These are phyloP conservation scores for Brachyptera risi DNA, from an alignment of 2,888 invertebrate species.

Conservation along the genomic window DNA sequence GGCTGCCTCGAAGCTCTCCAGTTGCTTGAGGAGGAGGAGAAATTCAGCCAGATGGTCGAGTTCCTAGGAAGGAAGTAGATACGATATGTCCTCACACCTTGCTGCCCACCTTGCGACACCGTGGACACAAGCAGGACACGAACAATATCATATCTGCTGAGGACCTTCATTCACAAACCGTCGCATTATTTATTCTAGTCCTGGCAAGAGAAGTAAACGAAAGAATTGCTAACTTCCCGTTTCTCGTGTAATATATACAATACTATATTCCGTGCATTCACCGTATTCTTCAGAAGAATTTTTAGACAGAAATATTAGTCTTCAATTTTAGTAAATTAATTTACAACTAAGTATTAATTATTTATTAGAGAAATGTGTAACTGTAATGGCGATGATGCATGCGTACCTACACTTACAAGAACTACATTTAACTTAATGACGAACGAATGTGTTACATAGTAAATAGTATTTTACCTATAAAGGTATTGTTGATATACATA, in stretches of 20 bases:
- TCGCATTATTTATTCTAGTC: constrained; percentile 10
- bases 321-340: neutral
- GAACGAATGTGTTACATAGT: neutral
- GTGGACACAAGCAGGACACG: neutral
- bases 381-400: neutral
- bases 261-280: constrained; percentile 4
- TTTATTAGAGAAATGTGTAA: constrained; percentile 8
- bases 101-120: neutral
- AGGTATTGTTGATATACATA: constrained; percentile 1
- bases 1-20: constrained; percentile 77
- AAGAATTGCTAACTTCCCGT: neutral
- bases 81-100: neutral
- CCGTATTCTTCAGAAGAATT: constrained; percentile 13
- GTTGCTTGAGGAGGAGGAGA: constrained; percentile 71
- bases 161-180: neutral
- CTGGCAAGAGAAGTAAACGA: too few relatives aligned
- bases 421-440: neutral
- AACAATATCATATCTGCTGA: neutral
- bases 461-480: neutral
- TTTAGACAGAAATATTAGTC: neutral
- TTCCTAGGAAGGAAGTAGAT: constrained; percentile 61
- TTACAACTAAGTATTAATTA: constrained; percentile 19
- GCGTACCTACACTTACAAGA: neutral
- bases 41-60: constrained; percentile 74
- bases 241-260: neutral